Base-by-base conservation (phyloP, 2,113 vertebrate genomes). In the Furnarius figulus region DNA sequence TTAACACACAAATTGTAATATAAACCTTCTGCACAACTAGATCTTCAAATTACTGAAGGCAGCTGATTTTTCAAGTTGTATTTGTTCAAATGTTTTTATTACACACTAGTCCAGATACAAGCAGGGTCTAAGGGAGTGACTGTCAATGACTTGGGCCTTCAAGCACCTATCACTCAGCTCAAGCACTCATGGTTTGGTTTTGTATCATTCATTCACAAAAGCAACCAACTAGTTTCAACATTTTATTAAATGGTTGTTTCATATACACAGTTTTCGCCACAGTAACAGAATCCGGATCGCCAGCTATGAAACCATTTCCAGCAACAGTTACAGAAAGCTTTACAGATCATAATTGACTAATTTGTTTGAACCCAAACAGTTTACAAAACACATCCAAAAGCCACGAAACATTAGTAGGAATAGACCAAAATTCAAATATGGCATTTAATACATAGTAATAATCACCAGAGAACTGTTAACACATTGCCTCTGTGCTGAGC, bases 351-450 rank as follows among this genome's bases (percentile, higher is more conserved):
- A 94, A 79, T 97, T 95, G 97, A 98, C 98, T 98, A 98, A 98
- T 98, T 98, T 98, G 98, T 98, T 98, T 98, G 98, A 98, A 98
- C 98, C 98, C 98, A 98, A 98, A 98, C 97, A 92, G 97, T 97
- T 98, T 98, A 98, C 98, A 98, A 95, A 96, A 97, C 95, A 97
- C 88, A 91, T 77, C 89, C 95, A 90, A 97, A 97, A 65, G 12
- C 81, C 93, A 91, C 97, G 95, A 97, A 98, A 98, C 98, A 98
- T 98, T 90, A 94, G 87, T 97, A 98, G 97, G 97, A 98, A 98
- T 94, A 98, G 96, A 98, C 89, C 97, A 97, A 97, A 98, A 97
- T 94, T 97, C 96, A 86, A 97, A 96, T 93, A 92, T 95, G 96
- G 98, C 94, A 97, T 98, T 98, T 97, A 85, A 92, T 98, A 96